A percentile compares a stretch with the other conserved stretches of the same genome.
These are phyloP conservation scores for Syngnathus rostellatus DNA, from an alignment of 2,797 vertebrate genomes.

Conservation along the genomic window DNA sequence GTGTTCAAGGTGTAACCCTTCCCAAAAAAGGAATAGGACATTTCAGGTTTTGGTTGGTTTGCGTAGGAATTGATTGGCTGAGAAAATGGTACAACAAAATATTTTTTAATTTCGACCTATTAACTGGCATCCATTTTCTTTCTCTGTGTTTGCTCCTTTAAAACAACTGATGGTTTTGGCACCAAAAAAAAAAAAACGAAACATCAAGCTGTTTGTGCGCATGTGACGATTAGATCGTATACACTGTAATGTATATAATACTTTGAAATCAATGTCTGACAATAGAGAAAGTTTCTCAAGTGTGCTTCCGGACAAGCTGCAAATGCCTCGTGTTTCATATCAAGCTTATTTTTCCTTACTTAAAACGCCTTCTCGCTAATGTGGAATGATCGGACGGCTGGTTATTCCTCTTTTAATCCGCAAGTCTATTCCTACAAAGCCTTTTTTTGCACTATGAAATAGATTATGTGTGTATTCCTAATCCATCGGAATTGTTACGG, in stretches of 20 bases:
- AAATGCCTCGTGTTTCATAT: neutral
- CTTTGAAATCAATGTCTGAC: neutral
- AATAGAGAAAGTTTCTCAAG: neutral
- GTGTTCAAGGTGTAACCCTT: slow-evolving; percentile 27
- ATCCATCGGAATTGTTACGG: neutral
- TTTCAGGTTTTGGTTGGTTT: slow-evolving; percentile 29
- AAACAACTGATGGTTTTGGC: neutral
- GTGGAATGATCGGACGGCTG: neutral
- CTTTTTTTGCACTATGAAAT: neutral
- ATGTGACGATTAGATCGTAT: neutral
- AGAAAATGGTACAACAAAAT: neutral
- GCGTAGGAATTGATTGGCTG: slow-evolving; percentile 12
- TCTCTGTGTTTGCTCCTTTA: neutral
- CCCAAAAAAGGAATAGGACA: slow-evolving; percentile 16
- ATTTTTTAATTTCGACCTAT: neutral
- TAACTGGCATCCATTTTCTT: neutral
- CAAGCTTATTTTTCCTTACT: neutral
- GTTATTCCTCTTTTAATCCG: neutral
- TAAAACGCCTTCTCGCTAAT: neutral
- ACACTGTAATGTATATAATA: neutral
- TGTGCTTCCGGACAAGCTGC: neutral
- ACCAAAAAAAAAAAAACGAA: neutral
- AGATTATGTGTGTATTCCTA: neutral
- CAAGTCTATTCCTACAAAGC: neutral
- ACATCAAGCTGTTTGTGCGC: neutral